Percentiles rank a stretch among this genome's conserved stretches.
phyloP scores from a whole-genome alignment of 2,888 invertebrate genomes.

The Microdon myrmicae region DNA sequence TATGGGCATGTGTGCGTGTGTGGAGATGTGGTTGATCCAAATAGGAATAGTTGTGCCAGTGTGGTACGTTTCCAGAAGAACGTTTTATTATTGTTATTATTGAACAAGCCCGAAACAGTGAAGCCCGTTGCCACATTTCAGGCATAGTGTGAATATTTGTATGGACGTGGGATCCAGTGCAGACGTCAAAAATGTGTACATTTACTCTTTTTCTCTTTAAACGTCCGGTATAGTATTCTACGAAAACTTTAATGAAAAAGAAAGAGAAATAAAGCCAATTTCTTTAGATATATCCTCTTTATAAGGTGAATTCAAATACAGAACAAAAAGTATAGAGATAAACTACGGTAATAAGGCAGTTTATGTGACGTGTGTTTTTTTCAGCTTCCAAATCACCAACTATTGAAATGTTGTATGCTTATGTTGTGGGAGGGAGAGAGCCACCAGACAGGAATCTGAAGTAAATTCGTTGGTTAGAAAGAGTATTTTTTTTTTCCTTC shows the following conservation, averaged over 20 bases:
- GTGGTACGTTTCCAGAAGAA: conserved; percentile 7
- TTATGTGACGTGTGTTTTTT: conserved; percentile 52
- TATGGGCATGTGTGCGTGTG: conserved; percentile 1
- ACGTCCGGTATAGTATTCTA: conserved; percentile 25
- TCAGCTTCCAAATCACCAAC: conserved; percentile 45
- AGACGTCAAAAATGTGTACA: conserved; percentile 4
- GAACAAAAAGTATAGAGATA: conserved; percentile 33
- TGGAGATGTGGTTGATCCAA: background rate
- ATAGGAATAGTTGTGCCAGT: background rate
- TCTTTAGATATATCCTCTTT: conserved; percentile 16
- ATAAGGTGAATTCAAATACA: conserved; percentile 18
- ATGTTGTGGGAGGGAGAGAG: conserved; percentile 14
- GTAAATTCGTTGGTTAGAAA: conserved; percentile 26
- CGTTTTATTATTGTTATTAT: conserved; percentile 45
- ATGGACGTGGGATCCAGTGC: background rate
- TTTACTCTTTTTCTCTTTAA: conserved; percentile 7
- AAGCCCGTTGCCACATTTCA: conserved; percentile 39
- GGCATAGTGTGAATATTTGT: too few species aligned
- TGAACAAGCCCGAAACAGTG: conserved; percentile 35
- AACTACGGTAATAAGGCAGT: conserved; percentile 50
- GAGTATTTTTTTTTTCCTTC: conserved; percentile 4
- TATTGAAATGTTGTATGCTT: conserved; percentile 18
- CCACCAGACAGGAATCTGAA: conserved; percentile 19
- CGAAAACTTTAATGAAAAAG: conserved; percentile 4
- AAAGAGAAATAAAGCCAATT: conserved; percentile 7